Conservation (phyloP, 2,113 vertebrate genomes). For the Promerops cafer region DNA sequence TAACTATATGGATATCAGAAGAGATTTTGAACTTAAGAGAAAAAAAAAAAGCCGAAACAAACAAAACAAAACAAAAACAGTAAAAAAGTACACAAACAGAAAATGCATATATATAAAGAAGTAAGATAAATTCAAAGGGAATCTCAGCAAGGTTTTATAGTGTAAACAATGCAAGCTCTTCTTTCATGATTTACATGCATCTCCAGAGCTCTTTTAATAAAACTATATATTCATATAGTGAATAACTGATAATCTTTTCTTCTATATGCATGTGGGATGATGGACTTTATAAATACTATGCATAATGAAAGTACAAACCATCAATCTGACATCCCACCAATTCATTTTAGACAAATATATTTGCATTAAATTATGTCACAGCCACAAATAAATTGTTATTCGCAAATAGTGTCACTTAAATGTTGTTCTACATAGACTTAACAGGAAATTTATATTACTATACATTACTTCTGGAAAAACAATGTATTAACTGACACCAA, state of each 20-base stretch:
- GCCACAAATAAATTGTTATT: slow-evolving; percentile 6
- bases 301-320: slow-evolving; percentile 38
- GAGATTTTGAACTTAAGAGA: not conserved
- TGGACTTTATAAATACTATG: slow-evolving; percentile 37
- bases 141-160: slow-evolving; percentile 37
- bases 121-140: slow-evolving; percentile 29
- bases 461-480: not conserved
- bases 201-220: slow-evolving; percentile 51
- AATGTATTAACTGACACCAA: slow-evolving; percentile 16
- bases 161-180: slow-evolving; percentile 36
- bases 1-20: not conserved
- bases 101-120: not conserved
- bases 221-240: slow-evolving; percentile 18
- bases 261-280: not conserved
- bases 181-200: slow-evolving; percentile 42
- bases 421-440: not conserved
- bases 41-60: not conserved
- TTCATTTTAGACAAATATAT: not conserved
- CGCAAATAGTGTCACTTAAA: not conserved
- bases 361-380: slow-evolving; percentile 1
- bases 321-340: slow-evolving; percentile 10
- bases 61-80: not conserved
- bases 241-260: slow-evolving; percentile 60
- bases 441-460: not conserved
- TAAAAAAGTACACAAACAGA: not conserved